These are phyloP conservation scores for Microplitis manilae DNA, from an alignment of 2,888 invertebrate genomes.

Conservation along the genomic window DNA sequence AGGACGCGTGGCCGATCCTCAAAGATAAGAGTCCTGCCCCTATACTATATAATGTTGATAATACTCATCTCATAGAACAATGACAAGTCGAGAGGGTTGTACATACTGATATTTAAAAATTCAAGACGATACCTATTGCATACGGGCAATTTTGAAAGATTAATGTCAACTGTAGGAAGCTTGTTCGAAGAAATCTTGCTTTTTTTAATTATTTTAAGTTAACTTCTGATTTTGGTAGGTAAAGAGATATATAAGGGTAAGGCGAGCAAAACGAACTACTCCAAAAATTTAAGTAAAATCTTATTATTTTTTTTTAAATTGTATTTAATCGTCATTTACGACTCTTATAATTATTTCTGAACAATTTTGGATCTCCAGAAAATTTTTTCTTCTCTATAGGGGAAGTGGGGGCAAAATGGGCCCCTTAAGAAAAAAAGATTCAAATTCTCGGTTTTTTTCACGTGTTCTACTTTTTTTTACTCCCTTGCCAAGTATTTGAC, in stretches of 20 bases:
- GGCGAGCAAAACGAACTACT: too few species aligned
- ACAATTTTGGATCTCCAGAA: too few species aligned
- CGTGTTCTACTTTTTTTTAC: too few species aligned
- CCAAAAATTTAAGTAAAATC: too few species aligned
- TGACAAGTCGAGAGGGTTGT: not conserved
- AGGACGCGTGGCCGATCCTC: conserved; percentile 57
- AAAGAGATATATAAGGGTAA: not conserved
- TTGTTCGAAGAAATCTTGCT: not conserved
- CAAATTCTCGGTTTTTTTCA: too few species aligned
- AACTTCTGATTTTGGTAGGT: not conserved
- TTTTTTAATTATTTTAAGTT: not conserved
- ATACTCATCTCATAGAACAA: not conserved
- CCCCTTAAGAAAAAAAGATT: too few species aligned
- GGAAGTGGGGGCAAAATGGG: too few species aligned
- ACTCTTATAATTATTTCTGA: too few species aligned
- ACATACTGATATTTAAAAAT: not conserved
- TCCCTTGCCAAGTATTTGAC: too few species aligned
- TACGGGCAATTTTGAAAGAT: not conserved
- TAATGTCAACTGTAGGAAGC: not conserved
- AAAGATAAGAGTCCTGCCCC: conserved; percentile 33
- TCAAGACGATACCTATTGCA: not conserved
- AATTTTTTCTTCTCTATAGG: too few species aligned
- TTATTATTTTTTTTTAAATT: too few species aligned
- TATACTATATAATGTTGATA: not conserved
- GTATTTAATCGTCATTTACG: too few species aligned